Base-by-base conservation (phyloP, 2,797 vertebrate species). In the Enteromius trimaculatus region DNA sequence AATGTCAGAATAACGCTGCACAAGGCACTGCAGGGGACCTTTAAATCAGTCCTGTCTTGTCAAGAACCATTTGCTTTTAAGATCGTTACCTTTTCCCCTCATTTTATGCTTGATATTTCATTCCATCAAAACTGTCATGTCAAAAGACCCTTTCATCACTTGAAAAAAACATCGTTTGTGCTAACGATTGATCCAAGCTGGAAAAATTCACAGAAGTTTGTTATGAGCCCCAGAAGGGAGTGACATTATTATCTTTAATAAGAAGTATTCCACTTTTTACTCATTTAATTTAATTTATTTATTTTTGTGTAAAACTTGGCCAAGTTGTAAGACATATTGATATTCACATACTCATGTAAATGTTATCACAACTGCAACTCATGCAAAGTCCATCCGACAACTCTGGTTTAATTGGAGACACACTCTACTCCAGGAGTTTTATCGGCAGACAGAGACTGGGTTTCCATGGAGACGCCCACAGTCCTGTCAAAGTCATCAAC, bases 401-500 rank as follows among this genome's bases (percentile, higher is more conserved):
- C 39, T 60, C 49, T 39, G 17, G n/a, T 39, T 37, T 74, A 65
- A 81, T 65, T 81, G 29, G 58, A 81, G n/a, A 81, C 23, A 29
- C 49, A n/a, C 23, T 58, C 34, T 23, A 31, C 31, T 71, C 17
- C 37, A n/a, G 13, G 31, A 3, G 19, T 31, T 70, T n/a, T 42
- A 44, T 39, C 37, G 5, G 64, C 64, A 78, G 39, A 83, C 21
- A 62, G 66, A 64, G 53, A 72, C 65, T 53, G 16, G 13, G 44
- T 77, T 76, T 82, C 80, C 47, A 82, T 76, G 62, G 80, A 76
- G 42, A 76, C 17, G 0, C 47, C 44, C 60, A 82, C 60, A 76
- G 71, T 66, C 71, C 44, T 76, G 71, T 82, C 71, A 66, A 82
- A 66, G n/a, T 34, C 2, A 0, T 55, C 80, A 68, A 66, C 42